These are phyloP conservation scores for Metaphire vulgaris DNA, from an alignment of 1,140 invertebrate genomes.

Conservation along the genomic window DNA sequence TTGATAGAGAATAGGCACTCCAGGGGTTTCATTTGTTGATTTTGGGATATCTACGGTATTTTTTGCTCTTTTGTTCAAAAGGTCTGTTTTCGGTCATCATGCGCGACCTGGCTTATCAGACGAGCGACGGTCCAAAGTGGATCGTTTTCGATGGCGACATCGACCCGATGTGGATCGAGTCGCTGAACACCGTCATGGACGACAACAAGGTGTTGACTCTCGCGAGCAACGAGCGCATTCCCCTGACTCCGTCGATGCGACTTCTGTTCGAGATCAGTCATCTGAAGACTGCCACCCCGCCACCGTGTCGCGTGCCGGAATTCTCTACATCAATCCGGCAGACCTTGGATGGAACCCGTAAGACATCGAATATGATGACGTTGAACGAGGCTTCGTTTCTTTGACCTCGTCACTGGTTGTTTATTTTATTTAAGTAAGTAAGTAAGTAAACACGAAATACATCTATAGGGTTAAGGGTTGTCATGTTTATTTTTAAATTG, in stretches of 20 bases:
- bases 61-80: no score
- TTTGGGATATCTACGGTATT: no score
- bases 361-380: no score
- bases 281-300: slow-evolving; percentile 90
- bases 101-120: slow-evolving; percentile 83
- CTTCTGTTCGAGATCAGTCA: slow-evolving; percentile 96
- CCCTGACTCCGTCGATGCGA: slow-evolving; percentile 85
- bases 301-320: slow-evolving; percentile 86
- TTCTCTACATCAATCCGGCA: slow-evolving; percentile 64
- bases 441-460: no score
- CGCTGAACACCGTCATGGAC: slow-evolving; percentile 71
- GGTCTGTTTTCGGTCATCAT: slow-evolving; percentile 90
- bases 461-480: no score
- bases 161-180: slow-evolving; percentile 98
- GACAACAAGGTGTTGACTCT: slow-evolving; percentile 69
- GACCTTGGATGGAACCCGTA: slow-evolving; percentile 96
- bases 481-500: no score
- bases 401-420: no score
- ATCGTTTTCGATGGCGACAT: slow-evolving; percentile 94
- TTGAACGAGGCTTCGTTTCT: no score
- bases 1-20: no score
- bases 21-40: no score
- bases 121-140: slow-evolving; percentile 87
- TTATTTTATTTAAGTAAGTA: no score
- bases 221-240: slow-evolving; percentile 92